Conservation (phyloP, 2,113 vertebrate genomes). For the Dromiciops gliroides region DNA sequence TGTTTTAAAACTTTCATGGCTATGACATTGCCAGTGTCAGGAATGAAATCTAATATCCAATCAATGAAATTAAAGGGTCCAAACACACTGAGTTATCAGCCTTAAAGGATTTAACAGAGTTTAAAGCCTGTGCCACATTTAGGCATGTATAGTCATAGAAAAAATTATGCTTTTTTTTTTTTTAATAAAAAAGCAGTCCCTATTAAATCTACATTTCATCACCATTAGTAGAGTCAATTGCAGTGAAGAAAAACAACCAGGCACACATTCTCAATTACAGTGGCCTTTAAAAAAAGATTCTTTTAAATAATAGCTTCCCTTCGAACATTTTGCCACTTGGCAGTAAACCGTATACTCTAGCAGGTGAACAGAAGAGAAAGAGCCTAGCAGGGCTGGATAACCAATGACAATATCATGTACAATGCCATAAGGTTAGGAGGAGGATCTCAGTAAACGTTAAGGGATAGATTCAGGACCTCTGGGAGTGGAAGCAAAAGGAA, state of each 20-base stretch:
- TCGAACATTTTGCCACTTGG: conserved; percentile 71
- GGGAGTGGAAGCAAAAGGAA: not conserved
- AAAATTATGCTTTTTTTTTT: conserved; percentile 39
- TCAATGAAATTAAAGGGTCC: conserved; percentile 46
- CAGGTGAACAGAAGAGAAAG: conserved; percentile 58
- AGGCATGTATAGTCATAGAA: conserved; percentile 13
- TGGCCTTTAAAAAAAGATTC: conserved; percentile 69
- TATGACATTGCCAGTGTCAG: conserved; percentile 66
- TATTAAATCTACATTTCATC: conserved; percentile 64
- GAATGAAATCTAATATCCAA: conserved; percentile 63
- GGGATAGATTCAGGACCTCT: conserved; percentile 27
- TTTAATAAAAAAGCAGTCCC: conserved; percentile 50
- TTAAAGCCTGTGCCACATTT: not conserved
- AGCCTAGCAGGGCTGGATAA: conserved; percentile 28
- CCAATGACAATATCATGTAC: conserved; percentile 21
- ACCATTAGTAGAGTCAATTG: conserved; percentile 57
- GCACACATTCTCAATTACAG: conserved; percentile 67
- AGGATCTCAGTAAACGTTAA: conserved; percentile 29
- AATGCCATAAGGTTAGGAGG: conserved; percentile 29
- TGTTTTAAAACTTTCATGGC: conserved; percentile 79
- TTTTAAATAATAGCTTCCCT: conserved; percentile 76
- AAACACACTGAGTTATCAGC: conserved; percentile 29
- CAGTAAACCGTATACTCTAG: conserved; percentile 63
- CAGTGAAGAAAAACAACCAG: conserved; percentile 68
- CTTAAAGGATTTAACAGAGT: conserved; percentile 32